These are phyloP conservation scores for Rosalia funebris DNA, from an alignment of 2,888 invertebrate genomes.

Conservation along the genomic window DNA sequence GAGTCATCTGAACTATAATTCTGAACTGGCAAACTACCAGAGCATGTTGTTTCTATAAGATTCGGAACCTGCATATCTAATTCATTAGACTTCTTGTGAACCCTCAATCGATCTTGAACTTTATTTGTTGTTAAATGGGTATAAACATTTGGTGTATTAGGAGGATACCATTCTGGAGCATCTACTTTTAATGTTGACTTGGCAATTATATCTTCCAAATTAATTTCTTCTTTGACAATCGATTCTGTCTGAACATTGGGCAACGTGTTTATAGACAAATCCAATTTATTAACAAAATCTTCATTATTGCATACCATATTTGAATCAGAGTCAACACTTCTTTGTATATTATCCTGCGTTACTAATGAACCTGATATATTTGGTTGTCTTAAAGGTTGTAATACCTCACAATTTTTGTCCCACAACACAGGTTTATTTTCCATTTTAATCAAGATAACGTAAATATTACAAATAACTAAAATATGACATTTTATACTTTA, in stretches of 20 bases:
- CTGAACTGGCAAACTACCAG: background rate
- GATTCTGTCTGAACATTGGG: background rate
- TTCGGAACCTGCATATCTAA: background rate
- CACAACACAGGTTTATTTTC: conserved; percentile 34
- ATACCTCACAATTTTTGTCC: conserved; percentile 23
- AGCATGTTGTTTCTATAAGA: background rate
- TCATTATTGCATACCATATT: background rate
- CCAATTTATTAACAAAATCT: background rate
- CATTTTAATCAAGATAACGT: conserved; percentile 25
- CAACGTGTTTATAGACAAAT: background rate
- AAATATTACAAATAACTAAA: too few species aligned
- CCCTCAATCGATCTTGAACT: conserved; percentile 52
- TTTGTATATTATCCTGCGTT: conserved; percentile 12
- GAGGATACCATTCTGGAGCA: conserved; percentile 72
- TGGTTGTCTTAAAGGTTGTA: conserved; percentile 31
- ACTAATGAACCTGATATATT: conserved; percentile 15
- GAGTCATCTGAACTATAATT: background rate
- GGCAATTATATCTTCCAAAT: conserved; percentile 41
- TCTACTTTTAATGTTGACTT: conserved; percentile 66
- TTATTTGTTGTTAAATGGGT: conserved; percentile 30
- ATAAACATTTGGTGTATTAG: conserved; percentile 59
- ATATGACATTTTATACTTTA: too few species aligned
- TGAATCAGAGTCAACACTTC: conserved; percentile 16
- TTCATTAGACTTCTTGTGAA: conserved; percentile 34
- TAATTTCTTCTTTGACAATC: conserved; percentile 6